Percentiles rank a stretch among this genome's conserved stretches.
These are phyloP conservation scores for Exephanes ischioxanthus DNA, from an alignment of 2,888 invertebrate species.

Conservation along the genomic window DNA sequence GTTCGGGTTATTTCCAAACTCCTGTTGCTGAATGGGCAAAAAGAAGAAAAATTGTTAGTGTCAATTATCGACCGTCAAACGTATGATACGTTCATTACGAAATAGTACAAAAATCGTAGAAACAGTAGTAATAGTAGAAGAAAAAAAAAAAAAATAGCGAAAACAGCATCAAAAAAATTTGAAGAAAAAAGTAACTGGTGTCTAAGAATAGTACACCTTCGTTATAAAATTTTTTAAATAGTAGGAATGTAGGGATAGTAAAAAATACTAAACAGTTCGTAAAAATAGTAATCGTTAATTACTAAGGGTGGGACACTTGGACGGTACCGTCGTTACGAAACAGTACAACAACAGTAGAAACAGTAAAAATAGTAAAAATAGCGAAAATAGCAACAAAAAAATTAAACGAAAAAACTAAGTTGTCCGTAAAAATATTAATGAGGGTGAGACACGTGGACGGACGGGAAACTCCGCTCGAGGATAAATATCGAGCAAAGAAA, in stretches of 20 bases:
- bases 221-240: too few species aligned
- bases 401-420: slow-evolving; percentile 2
- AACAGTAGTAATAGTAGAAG: neutral
- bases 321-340: neutral
- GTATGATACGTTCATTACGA: neutral
- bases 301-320: too few species aligned
- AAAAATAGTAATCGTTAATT: too few species aligned
- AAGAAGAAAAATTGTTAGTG: neutral
- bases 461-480: neutral
- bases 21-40: slow-evolving; percentile 78
- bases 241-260: too few species aligned
- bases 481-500: slow-evolving; percentile 33
- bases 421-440: neutral
- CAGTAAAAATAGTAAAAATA: neutral
- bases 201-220: too few species aligned
- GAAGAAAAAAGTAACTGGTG: slow-evolving; percentile 5
- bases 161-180: neutral
- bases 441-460: neutral
- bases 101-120: neutral
- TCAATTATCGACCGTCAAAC: neutral
- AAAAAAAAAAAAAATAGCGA: neutral
- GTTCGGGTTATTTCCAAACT: slow-evolving; percentile 83
- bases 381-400: neutral
- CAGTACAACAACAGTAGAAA: neutral
- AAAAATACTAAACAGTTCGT: too few species aligned